These are phyloP conservation scores for Fundulus diaphanus DNA, from an alignment of 2,797 vertebrate species.

Conservation along the genomic window DNA sequence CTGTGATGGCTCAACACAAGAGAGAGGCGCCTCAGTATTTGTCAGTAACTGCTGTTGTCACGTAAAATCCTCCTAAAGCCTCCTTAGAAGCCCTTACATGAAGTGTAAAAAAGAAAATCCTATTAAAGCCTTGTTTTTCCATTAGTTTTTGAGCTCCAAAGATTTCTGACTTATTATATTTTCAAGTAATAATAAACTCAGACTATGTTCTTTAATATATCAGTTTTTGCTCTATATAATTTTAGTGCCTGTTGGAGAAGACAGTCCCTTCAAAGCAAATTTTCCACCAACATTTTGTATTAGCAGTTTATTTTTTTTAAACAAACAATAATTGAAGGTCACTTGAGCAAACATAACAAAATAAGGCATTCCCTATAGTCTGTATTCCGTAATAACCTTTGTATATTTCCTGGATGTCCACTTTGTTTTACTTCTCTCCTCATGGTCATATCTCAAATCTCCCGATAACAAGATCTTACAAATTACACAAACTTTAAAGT, in stretches of 20 bases:
- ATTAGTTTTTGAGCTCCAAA: conserved; percentile 12
- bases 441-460: too few species aligned
- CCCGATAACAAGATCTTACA: too few species aligned
- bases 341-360: not conserved
- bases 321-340: not conserved
- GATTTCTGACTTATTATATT: conserved; percentile 5
- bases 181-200: conserved; percentile 7
- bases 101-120: not conserved
- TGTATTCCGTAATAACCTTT: not conserved
- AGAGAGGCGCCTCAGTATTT: not conserved
- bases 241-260: not conserved
- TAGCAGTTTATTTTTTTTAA: not conserved
- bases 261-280: not conserved
- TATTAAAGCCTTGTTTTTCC: not conserved
- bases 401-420: not conserved
- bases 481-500: too few species aligned
- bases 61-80: conserved; percentile 13
- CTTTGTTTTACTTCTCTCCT: not conserved
- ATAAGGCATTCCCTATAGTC: not conserved
- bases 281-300: not conserved
- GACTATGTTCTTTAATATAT: not conserved
- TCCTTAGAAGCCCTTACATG: conserved; percentile 2
- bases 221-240: not conserved
- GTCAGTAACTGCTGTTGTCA: conserved; percentile 1
- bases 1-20: conserved; percentile 26